A percentile compares a stretch with the other conserved stretches of the same genome.
Evolutionary conservation across 2,888 invertebrate genomes (phyloP).

Genomic region (Tipula vernalis): DNA sequence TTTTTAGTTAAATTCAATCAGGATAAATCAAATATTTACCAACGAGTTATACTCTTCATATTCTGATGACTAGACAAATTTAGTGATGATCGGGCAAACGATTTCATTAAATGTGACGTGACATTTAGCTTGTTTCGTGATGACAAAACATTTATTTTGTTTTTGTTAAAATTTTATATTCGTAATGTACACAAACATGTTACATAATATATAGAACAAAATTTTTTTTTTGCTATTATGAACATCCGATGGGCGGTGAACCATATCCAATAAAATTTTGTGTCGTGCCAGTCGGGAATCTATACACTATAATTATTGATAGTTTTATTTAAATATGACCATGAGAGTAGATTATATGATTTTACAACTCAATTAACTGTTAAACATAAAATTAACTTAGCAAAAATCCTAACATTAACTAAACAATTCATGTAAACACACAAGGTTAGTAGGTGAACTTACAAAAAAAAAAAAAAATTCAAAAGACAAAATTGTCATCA

Average conservation of each 20-base stretch:
- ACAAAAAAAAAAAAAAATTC: background rate
- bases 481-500: background rate
- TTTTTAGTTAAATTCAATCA: background rate
- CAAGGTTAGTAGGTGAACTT: background rate
- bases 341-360: background rate
- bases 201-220: background rate
- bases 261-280: background rate
- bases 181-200: background rate
- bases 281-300: background rate
- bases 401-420: background rate
- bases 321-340: background rate
- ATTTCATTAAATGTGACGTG: background rate
- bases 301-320: background rate
- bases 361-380: background rate
- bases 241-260: background rate
- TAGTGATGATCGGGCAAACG: background rate
- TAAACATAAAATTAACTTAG: background rate
- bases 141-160: background rate
- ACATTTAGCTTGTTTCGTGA: background rate
- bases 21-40: background rate
- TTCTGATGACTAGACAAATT: too few species aligned
- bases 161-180: background rate
- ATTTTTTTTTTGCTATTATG: background rate
- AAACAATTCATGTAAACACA: background rate
- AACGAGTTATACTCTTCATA: background rate